Conservation (phyloP, 2,888 invertebrate species). For the Smittia aterrima region DNA sequence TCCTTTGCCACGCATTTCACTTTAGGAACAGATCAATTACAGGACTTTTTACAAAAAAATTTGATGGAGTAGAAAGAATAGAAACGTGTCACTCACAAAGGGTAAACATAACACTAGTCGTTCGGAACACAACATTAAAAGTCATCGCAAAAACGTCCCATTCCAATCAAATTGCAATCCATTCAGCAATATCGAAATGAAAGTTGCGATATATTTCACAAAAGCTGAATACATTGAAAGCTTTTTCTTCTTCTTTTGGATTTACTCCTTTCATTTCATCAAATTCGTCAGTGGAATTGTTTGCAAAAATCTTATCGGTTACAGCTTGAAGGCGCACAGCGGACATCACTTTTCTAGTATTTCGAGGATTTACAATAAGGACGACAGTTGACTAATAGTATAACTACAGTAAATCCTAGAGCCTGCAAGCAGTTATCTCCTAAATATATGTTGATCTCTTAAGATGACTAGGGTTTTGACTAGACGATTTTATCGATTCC, state of each 20-base stretch:
- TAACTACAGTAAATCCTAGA: constrained; percentile 23
- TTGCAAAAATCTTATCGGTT: not conserved
- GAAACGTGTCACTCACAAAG: not conserved
- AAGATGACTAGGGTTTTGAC: too few relatives aligned
- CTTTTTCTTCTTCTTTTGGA: not conserved
- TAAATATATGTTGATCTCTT: not conserved
- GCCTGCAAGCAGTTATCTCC: not conserved
- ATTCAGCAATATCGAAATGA: constrained; percentile 14
- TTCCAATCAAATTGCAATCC: not conserved
- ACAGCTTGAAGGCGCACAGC: constrained; percentile 7
- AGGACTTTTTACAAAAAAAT: not conserved
- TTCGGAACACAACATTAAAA: constrained; percentile 3
- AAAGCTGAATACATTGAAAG: constrained; percentile 25
- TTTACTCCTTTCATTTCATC: not conserved
- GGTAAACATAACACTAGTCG: not conserved
- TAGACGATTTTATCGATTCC: too few relatives aligned
- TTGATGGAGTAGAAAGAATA: not conserved
- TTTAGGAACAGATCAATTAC: not conserved
- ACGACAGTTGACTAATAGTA: constrained; percentile 7
- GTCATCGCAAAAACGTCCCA: not conserved
- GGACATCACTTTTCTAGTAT: constrained; percentile 11
- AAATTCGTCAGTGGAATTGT: constrained; percentile 26
- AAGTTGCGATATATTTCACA: not conserved
- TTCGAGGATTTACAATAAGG: constrained; percentile 24
- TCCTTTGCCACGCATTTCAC: constrained; percentile 12